Base-by-base conservation (phyloP, 2,888 invertebrate genomes). In the Tipula unca region DNA sequence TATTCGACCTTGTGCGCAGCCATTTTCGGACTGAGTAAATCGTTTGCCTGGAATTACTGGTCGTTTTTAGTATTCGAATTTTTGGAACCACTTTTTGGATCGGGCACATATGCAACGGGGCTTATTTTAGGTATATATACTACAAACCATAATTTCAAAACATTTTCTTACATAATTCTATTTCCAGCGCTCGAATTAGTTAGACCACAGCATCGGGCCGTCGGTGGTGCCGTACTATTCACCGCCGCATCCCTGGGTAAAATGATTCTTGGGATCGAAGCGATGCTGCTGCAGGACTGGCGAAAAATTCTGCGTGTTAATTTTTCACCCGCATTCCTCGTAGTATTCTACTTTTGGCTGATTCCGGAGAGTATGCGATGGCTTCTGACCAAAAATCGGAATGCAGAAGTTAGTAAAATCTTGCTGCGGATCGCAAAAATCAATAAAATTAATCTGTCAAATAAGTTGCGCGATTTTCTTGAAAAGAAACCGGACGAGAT, bases 341-440 rank as follows among this genome's bases (percentile, higher is more conserved):
- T 83, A 3, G 20, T 39, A 8, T 20, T 36, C 10, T 95, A 95
- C 89, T 92, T 94, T 88, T 93, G 94, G 92, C 89, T 95, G 83
- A 89, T 95, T 29, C 94, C 95, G 35, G 95, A 95, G 91, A 95
- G 95, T 87, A 92, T 94, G 85, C 92, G 83, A 17, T 83, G 83
- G 96, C 92, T 96, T 86, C 90, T 95, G 85, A 93, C 93, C 13
- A 92, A 93, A 86, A 93, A 93, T 1, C 91, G 93, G 86, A 17
- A 29, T n/a, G 90, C 92, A 0, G 91, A 92, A 69, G 94, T 95
- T 0, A 92, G 92, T 85, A 89, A 89, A 2, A 92, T 94, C 20
- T 90, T 95, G 10, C 91, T 91, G 14, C 93, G 92, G 87, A 94
- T 32, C 85, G 93, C 94, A 0, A 90, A 91, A 85, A 91, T 93